phyloP scores from a whole-genome alignment of 1,140 invertebrate genomes.

The Dendroctonus ponderosae region DNA sequence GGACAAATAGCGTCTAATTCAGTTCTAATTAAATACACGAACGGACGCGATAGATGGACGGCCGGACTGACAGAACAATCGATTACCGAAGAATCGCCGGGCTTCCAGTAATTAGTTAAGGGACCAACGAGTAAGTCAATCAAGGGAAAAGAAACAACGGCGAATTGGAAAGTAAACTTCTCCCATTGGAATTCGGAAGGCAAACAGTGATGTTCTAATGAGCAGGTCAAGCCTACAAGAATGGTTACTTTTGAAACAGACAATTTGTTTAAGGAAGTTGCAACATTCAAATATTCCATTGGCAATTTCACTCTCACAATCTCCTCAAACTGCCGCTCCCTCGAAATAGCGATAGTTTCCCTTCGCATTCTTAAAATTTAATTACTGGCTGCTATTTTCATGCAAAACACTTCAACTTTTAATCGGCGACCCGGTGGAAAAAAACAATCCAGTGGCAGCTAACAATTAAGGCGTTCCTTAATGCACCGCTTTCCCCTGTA shows the following conservation, averaged over 20 bases:
- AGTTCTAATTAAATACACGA: constrained; percentile 46
- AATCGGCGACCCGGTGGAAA: constrained; percentile 1
- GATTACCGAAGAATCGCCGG: constrained; percentile 31
- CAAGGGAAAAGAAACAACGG: constrained; percentile 1
- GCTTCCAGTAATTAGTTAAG: constrained; percentile 15
- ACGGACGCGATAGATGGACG: constrained; percentile 18
- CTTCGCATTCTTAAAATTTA: not conserved
- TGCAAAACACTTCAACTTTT: constrained; percentile 24
- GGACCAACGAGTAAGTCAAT: constrained; percentile 11
- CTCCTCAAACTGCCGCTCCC: too few species aligned
- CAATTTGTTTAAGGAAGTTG: too few species aligned
- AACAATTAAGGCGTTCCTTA: constrained; percentile 16
- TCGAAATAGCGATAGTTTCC: too few species aligned
- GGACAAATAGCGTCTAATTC: constrained; percentile 47
- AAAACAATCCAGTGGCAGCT: constrained; percentile 17
- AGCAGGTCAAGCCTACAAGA: too few species aligned
- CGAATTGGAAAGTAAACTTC: too few species aligned
- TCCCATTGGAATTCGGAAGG: too few species aligned
- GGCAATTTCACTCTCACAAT: too few species aligned
- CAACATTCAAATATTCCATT: too few species aligned
- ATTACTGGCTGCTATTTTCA: constrained; percentile 17
- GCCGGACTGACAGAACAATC: constrained; percentile 40
- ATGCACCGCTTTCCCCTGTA: constrained; percentile 15
- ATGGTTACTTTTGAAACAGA: too few species aligned
- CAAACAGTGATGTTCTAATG: not conserved